phyloP scores from a whole-genome alignment of 2,113 vertebrate species.

The Podocnemis expansa region DNA sequence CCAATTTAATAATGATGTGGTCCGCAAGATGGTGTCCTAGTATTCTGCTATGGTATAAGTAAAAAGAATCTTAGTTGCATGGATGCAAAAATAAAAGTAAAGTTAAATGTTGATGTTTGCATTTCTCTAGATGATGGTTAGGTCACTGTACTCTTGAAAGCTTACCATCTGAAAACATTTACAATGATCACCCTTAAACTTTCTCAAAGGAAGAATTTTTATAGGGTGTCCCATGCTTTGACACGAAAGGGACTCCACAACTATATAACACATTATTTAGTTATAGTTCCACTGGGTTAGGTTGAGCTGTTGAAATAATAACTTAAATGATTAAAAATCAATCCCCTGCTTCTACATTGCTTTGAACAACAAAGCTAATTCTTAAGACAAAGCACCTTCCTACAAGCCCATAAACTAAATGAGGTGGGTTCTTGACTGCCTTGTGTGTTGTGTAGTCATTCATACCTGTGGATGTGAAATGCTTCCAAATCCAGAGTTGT shows the following conservation, averaged over 20 bases:
- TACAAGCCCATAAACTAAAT: neutral
- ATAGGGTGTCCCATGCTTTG: neutral
- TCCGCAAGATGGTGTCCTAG: constrained; percentile 39
- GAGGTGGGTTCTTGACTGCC: neutral
- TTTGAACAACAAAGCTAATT: constrained; percentile 16
- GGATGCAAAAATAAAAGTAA: constrained; percentile 58
- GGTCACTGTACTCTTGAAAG: constrained; percentile 59
- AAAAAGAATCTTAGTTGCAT: constrained; percentile 51
- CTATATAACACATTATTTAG: neutral
- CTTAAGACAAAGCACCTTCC: neutral
- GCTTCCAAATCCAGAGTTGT: neutral
- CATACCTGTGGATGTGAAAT: neutral
- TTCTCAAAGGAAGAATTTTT: constrained; percentile 30
- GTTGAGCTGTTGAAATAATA: neutral
- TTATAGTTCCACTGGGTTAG: neutral
- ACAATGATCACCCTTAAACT: constrained; percentile 35
- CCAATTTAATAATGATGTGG: constrained; percentile 31
- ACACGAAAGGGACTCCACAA: neutral
- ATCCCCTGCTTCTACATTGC: neutral
- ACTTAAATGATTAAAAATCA: neutral
- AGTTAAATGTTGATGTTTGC: constrained; percentile 60
- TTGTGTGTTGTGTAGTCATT: neutral
- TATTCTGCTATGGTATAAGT: constrained; percentile 26
- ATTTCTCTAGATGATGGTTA: constrained; percentile 54
- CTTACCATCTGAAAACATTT: constrained; percentile 59